Evolutionary conservation across 64 coral and sea anemone genomes (phyloP).

Genomic region (Stichodactyla helianthus): DNA sequence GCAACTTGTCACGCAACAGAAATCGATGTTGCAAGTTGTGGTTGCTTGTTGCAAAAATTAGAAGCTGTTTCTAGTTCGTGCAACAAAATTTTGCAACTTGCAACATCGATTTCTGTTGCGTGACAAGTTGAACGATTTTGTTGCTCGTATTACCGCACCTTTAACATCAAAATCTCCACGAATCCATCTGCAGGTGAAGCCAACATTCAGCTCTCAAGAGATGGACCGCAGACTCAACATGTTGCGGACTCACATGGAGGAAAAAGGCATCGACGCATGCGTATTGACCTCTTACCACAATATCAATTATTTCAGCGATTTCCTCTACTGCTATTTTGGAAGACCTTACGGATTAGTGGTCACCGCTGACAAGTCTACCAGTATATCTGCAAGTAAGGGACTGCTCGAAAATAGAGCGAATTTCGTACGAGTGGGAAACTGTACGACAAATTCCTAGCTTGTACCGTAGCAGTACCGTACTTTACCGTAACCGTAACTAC

Average conservation of each 20-base stretch:
- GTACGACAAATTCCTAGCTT: too few species aligned
- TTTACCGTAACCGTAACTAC: too few species aligned
- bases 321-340: slow-evolving; percentile 80
- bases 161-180: too few species aligned
- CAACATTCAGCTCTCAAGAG: slow-evolving; percentile 72
- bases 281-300: slow-evolving; percentile 93
- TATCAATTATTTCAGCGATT: slow-evolving; percentile 85
- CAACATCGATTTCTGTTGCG: too few species aligned
- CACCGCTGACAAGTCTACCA: slow-evolving; percentile 55
- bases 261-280: slow-evolving; percentile 76
- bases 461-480: too few species aligned
- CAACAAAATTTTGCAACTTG: too few species aligned
- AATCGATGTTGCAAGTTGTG: too few species aligned
- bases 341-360: slow-evolving; percentile 72
- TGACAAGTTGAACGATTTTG: too few species aligned
- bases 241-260: slow-evolving; percentile 82
- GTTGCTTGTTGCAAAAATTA: too few species aligned
- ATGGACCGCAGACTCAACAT: slow-evolving; percentile 77
- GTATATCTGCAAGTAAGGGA: slow-evolving; percentile 72
- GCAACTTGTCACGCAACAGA: too few species aligned
- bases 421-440: too few species aligned
- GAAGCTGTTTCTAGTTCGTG: too few species aligned
- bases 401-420: background rate
- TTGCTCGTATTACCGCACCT: background rate
- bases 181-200: slow-evolving; percentile 47